A percentile compares a stretch with the other conserved stretches of the same genome.
These are phyloP conservation scores for Helicoverpa assulta DNA, from an alignment of 2,888 invertebrate genomes.

Conservation along the genomic window DNA sequence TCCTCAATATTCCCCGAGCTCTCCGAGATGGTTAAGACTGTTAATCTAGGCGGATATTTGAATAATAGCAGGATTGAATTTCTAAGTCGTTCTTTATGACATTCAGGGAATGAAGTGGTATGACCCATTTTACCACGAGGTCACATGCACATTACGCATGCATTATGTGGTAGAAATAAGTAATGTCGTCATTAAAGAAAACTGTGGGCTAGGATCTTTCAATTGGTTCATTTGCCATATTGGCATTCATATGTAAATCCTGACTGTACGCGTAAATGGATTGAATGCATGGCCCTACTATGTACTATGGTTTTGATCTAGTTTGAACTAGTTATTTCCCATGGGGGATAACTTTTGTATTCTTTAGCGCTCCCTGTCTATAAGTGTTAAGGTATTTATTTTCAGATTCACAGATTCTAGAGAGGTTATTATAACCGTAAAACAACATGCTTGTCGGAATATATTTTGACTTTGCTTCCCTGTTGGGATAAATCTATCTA, in stretches of 20 bases:
- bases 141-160: conserved; percentile 44
- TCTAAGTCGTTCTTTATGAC: conserved; percentile 16
- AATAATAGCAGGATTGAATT: conserved; percentile 30
- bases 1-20: conserved; percentile 1
- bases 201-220: conserved; percentile 16
- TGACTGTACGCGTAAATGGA: conserved; percentile 20
- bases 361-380: background rate
- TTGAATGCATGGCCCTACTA: background rate
- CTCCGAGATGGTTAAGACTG: background rate
- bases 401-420: too few relatives aligned
- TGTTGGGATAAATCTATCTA: conserved; percentile 27
- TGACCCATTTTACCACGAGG: conserved; percentile 47
- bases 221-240: conserved; percentile 23
- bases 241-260: conserved; percentile 14
- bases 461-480: conserved; percentile 21
- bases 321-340: background rate
- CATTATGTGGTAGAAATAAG: conserved; percentile 49
- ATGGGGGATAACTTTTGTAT: background rate
- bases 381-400: too few relatives aligned
- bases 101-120: conserved; percentile 35
- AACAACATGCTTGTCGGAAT: conserved; percentile 3
- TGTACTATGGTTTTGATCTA: conserved; percentile 2
- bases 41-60: conserved; percentile 21
- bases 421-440: too few relatives aligned
- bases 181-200: conserved; percentile 26